phyloP scores from a whole-genome alignment of 2,113 vertebrate genomes.

The Talpa occidentalis region DNA sequence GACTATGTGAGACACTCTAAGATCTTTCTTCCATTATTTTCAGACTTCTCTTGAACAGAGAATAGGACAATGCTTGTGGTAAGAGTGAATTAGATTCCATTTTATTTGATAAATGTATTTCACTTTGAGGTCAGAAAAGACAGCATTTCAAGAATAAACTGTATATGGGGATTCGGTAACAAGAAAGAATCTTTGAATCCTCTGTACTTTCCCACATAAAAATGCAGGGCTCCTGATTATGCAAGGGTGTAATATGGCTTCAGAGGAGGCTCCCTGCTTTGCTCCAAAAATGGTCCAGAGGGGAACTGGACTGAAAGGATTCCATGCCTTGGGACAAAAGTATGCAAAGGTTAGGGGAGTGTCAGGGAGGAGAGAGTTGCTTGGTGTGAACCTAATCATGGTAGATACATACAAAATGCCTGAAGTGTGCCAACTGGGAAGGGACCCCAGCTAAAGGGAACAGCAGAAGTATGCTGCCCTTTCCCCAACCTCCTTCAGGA shows the following conservation, averaged over 20 bases:
- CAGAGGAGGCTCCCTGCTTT: too few relatives aligned
- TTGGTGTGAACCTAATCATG: too few relatives aligned
- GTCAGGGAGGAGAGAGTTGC: too few relatives aligned
- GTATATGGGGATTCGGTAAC: not conserved
- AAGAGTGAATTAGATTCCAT: not conserved
- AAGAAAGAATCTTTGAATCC: constrained; percentile 30
- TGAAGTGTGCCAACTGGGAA: too few relatives aligned
- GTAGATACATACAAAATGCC: too few relatives aligned
- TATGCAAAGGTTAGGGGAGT: too few relatives aligned
- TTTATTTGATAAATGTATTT: not conserved
- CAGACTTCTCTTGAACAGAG: not conserved
- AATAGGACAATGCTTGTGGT: not conserved
- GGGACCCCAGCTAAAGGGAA: too few relatives aligned
- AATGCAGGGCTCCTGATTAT: not conserved
- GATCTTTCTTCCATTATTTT: not conserved
- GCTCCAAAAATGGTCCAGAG: too few relatives aligned
- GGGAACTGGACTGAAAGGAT: too few relatives aligned
- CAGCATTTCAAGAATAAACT: constrained; percentile 24
- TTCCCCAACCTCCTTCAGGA: too few relatives aligned
- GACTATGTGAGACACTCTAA: not conserved
- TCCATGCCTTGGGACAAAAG: too few relatives aligned
- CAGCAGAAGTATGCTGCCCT: too few relatives aligned
- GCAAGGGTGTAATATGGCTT: not conserved
- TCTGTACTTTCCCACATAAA: constrained; percentile 25
- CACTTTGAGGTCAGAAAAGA: constrained; percentile 1